Base-by-base conservation (phyloP, 2,888 invertebrate species). In the Atrina japonica region DNA sequence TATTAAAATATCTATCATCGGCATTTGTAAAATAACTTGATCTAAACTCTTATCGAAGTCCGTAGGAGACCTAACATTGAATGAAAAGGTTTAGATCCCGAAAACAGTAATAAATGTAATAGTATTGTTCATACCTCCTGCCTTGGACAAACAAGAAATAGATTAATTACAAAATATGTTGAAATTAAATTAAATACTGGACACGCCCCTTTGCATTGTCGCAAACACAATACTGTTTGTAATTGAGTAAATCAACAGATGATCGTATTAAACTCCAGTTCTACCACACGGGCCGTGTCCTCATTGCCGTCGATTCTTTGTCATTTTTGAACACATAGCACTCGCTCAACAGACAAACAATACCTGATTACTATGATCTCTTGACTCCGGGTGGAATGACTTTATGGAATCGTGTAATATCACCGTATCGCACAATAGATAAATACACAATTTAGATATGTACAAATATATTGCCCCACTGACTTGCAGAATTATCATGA, bases 131-230 rank as follows among this genome's bases (percentile, higher is more conserved):
- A 3, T 29, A 61, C 61, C 61, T 61, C 61, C 61, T 49, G 30
- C 61, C 23, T 49, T 18, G 61, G 18, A 11, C 56, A 56, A 35
- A 56, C 30, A 35, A 30, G 29, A 47, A 49, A 27, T 49, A 61
- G 61, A 61, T 61, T 61, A 61, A 61, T 61, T 61, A 61, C 61
- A 49, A 30, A 61, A 61, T 61, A 49, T 61, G 47, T 61, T 47
- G 49, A 61, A 47, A 61, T 61, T 61, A 49, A 61, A 61, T 61
- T 41, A 35, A 47, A 61, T 30, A 61, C 23, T 29, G 7, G 30
- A 29, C 41, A 49, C 47, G 61, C 49, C 49, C 47, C 47, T 16
- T n/a, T 61, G 23, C 16, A 35, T 49, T 61, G 49, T 49, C 47
- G 30, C 21, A 29, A 49, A 61, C 30, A 61, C 30, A 49, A 49